Percentiles rank a stretch among this genome's conserved stretches.
phyloP scores from a whole-genome alignment of 1,140 invertebrate species.

The Drosophila mauritiana region DNA sequence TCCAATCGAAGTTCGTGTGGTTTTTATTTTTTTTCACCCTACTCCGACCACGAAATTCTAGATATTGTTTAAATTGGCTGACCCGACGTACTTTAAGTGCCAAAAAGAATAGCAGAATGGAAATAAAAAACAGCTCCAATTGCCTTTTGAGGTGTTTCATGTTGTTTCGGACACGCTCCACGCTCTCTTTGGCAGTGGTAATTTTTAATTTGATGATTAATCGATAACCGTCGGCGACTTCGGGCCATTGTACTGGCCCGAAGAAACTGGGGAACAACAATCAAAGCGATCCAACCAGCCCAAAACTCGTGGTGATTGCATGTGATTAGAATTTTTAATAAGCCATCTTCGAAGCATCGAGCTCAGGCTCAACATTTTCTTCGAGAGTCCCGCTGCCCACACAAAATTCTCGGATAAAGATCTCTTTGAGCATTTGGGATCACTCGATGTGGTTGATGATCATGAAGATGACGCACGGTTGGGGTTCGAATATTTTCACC shows the following conservation, averaged over 20 bases:
- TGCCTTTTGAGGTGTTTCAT: constrained; percentile 49
- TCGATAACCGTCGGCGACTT: constrained; percentile 74
- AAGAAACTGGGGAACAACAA: constrained; percentile 12
- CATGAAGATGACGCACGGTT: constrained; percentile 28
- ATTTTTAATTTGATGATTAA: constrained; percentile 82
- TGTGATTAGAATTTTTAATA: constrained; percentile 81
- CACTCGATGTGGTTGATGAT: constrained; percentile 46
- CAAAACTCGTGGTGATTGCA: constrained; percentile 58
- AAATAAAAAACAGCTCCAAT: constrained; percentile 40
- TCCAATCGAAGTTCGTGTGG: constrained; percentile 60
- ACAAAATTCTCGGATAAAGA: constrained; percentile 69
- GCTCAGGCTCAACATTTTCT: constrained; percentile 4
- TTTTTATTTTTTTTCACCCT: constrained; percentile 38
- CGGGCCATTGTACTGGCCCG: constrained; percentile 61
- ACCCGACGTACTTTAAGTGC: constrained; percentile 57
- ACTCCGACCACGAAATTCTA: constrained; percentile 47
- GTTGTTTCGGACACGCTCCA: constrained; percentile 73
- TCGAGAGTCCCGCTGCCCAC: constrained; percentile 39
- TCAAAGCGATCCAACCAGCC: constrained; percentile 18
- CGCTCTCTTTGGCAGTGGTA: constrained; percentile 70
- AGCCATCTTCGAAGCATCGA: constrained; percentile 56
- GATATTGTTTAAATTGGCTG: constrained; percentile 72
- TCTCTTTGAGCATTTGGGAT: constrained; percentile 47
- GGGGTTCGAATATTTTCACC: constrained; percentile 53
- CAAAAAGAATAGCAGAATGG: constrained; percentile 47